A percentile compares a stretch with the other conserved stretches of the same genome.
phyloP scores from a whole-genome alignment of 1,140 invertebrate species.

The Formica exsecta region DNA sequence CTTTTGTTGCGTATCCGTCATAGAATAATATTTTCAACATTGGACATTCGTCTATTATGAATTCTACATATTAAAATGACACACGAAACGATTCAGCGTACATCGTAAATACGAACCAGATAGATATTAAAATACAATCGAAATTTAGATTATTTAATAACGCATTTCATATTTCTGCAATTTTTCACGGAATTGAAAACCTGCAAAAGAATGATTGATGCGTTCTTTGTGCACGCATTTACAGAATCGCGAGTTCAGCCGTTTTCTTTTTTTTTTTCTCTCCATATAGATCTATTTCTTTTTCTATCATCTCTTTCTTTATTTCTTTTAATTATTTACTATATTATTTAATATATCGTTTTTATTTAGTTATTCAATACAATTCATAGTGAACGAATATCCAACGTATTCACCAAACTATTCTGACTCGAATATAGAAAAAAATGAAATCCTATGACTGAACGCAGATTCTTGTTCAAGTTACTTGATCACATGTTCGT shows the following conservation, averaged over 20 bases:
- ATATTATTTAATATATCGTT: no score
- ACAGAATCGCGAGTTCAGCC: background rate
- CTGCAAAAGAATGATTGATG: background rate
- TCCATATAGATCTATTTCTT: background rate
- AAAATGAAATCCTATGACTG: background rate
- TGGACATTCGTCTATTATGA: background rate
- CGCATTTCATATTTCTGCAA: background rate
- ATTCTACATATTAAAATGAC: background rate
- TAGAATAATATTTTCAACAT: background rate
- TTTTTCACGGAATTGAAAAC: background rate
- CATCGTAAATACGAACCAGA: no score
- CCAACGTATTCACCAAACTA: no score
- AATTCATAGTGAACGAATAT: no score
- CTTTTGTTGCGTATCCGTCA: background rate
- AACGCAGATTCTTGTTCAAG: background rate
- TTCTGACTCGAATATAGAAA: no score
- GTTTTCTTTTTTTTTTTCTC: background rate
- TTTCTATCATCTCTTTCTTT: background rate
- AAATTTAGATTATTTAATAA: constrained; percentile 3
- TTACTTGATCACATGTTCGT: background rate
- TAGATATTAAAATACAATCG: no score
- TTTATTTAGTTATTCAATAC: no score
- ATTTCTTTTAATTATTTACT: no score
- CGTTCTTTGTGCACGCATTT: background rate
- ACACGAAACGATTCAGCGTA: no score